Conservation (phyloP, 2,797 vertebrate genomes). For the Falco biarmicus region DNA sequence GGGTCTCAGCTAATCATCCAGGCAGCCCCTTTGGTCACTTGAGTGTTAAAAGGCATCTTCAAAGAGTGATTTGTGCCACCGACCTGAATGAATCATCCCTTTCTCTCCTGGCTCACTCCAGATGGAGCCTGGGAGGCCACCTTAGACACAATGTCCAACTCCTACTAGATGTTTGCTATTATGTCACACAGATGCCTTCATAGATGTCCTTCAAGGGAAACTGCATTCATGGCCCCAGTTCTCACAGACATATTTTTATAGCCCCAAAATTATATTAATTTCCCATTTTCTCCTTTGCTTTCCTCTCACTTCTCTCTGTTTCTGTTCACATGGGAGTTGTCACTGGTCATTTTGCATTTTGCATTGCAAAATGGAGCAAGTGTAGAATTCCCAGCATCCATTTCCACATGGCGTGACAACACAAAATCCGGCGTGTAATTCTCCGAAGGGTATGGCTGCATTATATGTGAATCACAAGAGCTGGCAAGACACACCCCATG, state of each 20-base stretch:
- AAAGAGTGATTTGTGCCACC: neutral
- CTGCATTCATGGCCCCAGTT: rapidly evolving
- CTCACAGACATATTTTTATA: neutral
- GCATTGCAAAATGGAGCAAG: neutral
- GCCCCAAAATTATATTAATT: neutral
- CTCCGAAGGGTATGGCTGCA: neutral
- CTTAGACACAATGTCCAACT: neutral
- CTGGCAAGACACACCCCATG: neutral
- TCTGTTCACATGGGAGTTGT: neutral
- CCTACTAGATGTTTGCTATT: rapidly evolving
- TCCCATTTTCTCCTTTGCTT: neutral
- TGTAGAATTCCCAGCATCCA: neutral
- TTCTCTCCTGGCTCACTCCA: neutral
- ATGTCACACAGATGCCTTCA: neutral
- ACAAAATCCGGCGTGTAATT: neutral
- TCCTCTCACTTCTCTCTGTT: neutral
- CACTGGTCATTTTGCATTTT: neutral
- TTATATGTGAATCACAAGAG: neutral
- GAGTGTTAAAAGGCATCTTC: neutral
- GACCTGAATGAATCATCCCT: neutral
- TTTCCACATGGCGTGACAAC: neutral
- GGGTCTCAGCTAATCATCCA: neutral
- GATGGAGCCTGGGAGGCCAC: neutral
- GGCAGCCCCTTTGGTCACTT: neutral
- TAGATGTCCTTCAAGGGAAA: neutral